phyloP scores from a whole-genome alignment of 1,140 invertebrate genomes.

The Scaptodrosophila lebanonensis region DNA sequence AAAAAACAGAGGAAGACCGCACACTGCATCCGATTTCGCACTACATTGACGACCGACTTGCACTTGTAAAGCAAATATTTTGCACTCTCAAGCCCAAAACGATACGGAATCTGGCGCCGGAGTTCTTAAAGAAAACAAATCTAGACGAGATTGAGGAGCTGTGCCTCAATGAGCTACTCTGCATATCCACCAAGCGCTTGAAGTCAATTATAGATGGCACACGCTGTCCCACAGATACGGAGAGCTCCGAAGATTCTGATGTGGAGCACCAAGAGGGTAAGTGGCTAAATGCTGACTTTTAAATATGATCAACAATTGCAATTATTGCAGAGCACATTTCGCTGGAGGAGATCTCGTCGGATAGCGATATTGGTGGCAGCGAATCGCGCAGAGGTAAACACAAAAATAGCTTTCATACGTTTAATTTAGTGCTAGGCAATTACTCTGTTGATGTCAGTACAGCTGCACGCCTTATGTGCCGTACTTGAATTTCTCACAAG shows the following conservation, averaged over 20 bases:
- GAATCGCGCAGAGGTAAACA: conserved; percentile 42
- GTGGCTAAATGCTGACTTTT: neutral
- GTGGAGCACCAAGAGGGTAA: conserved; percentile 64
- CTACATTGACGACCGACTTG: conserved; percentile 81
- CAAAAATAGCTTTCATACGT: conserved; percentile 12
- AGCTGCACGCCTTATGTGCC: conserved; percentile 46
- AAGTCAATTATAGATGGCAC: conserved; percentile 79
- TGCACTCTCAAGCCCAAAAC: conserved; percentile 81
- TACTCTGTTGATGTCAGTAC: conserved; percentile 21
- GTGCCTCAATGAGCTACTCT: conserved; percentile 81
- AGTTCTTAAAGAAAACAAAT: conserved; percentile 79
- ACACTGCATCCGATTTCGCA: conserved; percentile 78
- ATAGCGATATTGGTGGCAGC: conserved; percentile 73
- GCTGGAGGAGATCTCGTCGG: conserved; percentile 80
- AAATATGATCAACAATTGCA: neutral
- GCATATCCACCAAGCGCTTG: conserved; percentile 80
- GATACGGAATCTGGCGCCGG: conserved; percentile 80
- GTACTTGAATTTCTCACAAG: conserved; percentile 67
- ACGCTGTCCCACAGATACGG: conserved; percentile 79
- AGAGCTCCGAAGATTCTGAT: conserved; percentile 78
- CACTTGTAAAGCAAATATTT: conserved; percentile 82
- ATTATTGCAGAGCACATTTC: conserved; percentile 79
- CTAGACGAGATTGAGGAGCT: conserved; percentile 81
- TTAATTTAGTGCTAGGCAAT: conserved; percentile 54
- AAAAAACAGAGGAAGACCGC: conserved; percentile 69